Base-by-base conservation (phyloP, 2,797 vertebrate genomes). In the Bradypodion pumilum region DNA sequence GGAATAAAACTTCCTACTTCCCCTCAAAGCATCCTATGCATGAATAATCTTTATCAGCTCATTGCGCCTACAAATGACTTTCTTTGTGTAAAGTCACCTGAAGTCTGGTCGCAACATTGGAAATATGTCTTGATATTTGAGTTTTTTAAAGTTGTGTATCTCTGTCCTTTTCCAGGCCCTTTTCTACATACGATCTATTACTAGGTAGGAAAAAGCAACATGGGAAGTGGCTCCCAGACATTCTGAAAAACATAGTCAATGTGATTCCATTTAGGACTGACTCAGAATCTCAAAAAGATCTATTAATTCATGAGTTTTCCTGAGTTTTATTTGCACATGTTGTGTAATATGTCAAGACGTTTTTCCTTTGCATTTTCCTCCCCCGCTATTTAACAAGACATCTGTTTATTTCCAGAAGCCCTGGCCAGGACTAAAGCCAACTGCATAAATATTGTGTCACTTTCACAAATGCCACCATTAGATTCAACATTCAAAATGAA, bases 371-470 rank as follows among this genome's bases (percentile, higher is more conserved):
- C 87, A 81, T 93, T 90, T 93, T 90, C 90, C 87, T 84, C 68
- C 52, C 90, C 81, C 78, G 23, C 85, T 2, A 46, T 85, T 94
- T 91, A 94, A 95, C 93, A 95, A 95, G 94, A 92, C 91, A 89
- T 88, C 89, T 91, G 93, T 93, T 95, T 93, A 94, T 96, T 93
- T 94, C 94, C 91, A 92, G 93, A 77, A 92, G 90, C 46, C 78
- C 82, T 62, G 56, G 91, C 80, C 90, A 91, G 92, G 89, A 86
- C 92, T 82, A 13, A 49, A 85, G 91, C 92, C 93, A 91, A 94
- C 94, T 92, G 70, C 93, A 90, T 89, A 89, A 94, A 94, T 94
- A 94, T 94, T 95, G 94, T 92, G 93, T 90, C 89, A 92, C 93
- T 92, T 94, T 93, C 88, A 91, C 82, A 84, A 93, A 92, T 69